Evolutionary conservation across 2,797 vertebrate species (phyloP), one percentile per base, ranked within the genome.

Genomic region (Chlorospingus flavigularis): DNA sequence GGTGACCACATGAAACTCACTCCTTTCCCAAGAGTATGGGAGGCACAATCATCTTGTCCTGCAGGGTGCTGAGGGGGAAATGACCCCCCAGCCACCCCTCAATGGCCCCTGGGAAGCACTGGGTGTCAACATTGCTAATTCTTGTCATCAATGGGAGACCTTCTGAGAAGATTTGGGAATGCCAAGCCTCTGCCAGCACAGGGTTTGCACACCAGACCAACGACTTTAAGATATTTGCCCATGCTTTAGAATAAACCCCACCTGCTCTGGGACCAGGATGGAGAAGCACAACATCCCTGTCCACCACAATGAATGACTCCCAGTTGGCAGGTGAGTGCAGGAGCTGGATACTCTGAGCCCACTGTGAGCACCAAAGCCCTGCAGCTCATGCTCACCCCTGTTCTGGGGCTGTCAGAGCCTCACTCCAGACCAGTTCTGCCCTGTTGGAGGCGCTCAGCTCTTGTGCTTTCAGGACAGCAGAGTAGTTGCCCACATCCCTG

Each of bases 1-100:
- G 0, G 25, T 57, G 55, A 45, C 33, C 35, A 39, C 53, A 63
- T 0, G 1, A 62, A 75, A 48, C 0, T 1, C 48, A 12, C 4
- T n/a, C 28, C 43, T 66, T 60, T 58, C 28, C 47, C 0, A 0
- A 40, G 28, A 37, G 20, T 30, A 53, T 2, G 26, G 40, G 16
- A 39, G 37, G 6, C 35, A 48, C 39, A 10, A 48, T 7, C 11
- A 25, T 30, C 15, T 31, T 35, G 11, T 72, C 7, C 57, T 71
- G 54, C 30, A 33, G 15, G 25, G 6, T 28, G 7, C 4, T 57
- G 53, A 73, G 48, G 24, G 43, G 24, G 6, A 48, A 84, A 60
- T 6, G 7, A 48, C 42, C 40, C 23, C 39, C 15, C 48, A 8
- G 17, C 16, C 17, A n/a, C 3, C 3, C 30, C 37, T 43, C 26